phyloP scores from a whole-genome alignment of 2,888 invertebrate genomes.

The Oscheius sp. region DNA sequence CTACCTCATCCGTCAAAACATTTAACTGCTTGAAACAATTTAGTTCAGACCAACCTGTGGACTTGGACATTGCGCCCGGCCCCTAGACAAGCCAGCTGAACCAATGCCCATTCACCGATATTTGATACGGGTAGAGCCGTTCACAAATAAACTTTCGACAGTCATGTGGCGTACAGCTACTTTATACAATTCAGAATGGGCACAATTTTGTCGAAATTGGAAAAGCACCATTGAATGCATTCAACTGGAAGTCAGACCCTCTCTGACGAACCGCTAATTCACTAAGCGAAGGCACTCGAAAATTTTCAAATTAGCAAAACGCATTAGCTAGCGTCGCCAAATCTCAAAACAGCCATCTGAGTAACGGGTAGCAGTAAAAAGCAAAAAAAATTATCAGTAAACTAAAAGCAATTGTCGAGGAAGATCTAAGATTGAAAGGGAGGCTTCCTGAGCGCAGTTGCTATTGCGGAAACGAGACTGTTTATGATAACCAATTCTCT shows the following conservation, averaged over 20 bases:
- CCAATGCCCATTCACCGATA: conserved; percentile 5
- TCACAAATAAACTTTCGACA: conserved; percentile 18
- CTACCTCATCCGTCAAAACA: conserved; percentile 20
- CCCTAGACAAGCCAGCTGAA: conserved; percentile 5
- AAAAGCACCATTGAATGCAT: conserved; percentile 3
- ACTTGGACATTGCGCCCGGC: not conserved
- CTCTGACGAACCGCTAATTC: conserved; percentile 22
- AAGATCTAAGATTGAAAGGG: conserved; percentile 10
- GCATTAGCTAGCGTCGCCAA: conserved; percentile 19
- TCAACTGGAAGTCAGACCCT: conserved; percentile 21
- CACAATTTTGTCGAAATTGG: not conserved
- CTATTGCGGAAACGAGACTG: conserved; percentile 10
- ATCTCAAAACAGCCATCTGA: not conserved
- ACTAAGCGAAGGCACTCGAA: conserved; percentile 26
- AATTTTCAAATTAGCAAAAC: conserved; percentile 31
- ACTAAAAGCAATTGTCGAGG: conserved; percentile 11
- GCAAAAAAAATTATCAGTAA: conserved; percentile 1
- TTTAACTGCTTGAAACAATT: not conserved
- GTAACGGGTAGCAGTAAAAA: not conserved
- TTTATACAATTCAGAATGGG: not conserved
- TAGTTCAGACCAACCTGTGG: not conserved
- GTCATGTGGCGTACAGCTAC: not conserved
- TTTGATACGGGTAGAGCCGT: conserved; percentile 17
- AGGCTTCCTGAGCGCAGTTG: conserved; percentile 4
- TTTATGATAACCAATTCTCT: not conserved